phyloP scores from a whole-genome alignment of 2,797 vertebrate species.

The Myotis daubentonii region DNA sequence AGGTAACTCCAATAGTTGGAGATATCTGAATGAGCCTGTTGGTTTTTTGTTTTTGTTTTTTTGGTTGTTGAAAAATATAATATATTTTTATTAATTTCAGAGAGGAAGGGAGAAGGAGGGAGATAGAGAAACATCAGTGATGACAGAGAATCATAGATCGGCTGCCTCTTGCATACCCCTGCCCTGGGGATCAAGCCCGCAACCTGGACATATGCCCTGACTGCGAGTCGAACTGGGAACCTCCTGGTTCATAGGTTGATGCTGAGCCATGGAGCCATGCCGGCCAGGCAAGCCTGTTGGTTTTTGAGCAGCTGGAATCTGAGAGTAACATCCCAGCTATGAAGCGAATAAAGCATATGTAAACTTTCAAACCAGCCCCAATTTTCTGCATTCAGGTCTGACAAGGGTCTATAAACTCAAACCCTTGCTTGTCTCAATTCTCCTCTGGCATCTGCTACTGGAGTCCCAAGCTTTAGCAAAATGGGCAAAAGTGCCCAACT shows the following conservation, averaged over 20 bases:
- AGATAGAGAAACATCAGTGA: too few relatives aligned
- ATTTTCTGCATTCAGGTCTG: neutral
- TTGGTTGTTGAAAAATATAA: too few relatives aligned
- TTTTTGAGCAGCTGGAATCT: neutral
- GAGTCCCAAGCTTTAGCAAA: neutral
- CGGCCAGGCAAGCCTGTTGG: neutral
- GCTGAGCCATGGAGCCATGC: too few relatives aligned
- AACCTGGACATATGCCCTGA: too few relatives aligned
- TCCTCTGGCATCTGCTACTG: neutral
- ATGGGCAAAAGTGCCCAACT: neutral
- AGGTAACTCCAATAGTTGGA: neutral
- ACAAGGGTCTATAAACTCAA: neutral
- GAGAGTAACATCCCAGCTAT: neutral
- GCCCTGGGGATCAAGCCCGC: too few relatives aligned
- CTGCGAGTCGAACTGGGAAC: too few relatives aligned
- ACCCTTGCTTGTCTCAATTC: neutral
- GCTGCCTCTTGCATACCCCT: too few relatives aligned
- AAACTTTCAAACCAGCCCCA: neutral
- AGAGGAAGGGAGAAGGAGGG: too few relatives aligned
- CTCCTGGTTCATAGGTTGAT: too few relatives aligned
- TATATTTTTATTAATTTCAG: too few relatives aligned
- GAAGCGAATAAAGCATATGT: neutral
- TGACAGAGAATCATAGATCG: too few relatives aligned
- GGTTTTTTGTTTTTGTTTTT: neutral
- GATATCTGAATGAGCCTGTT: neutral